These are phyloP conservation scores for Sebastes itinus DNA, from an alignment of 2,797 vertebrate genomes.

Conservation along the genomic window DNA sequence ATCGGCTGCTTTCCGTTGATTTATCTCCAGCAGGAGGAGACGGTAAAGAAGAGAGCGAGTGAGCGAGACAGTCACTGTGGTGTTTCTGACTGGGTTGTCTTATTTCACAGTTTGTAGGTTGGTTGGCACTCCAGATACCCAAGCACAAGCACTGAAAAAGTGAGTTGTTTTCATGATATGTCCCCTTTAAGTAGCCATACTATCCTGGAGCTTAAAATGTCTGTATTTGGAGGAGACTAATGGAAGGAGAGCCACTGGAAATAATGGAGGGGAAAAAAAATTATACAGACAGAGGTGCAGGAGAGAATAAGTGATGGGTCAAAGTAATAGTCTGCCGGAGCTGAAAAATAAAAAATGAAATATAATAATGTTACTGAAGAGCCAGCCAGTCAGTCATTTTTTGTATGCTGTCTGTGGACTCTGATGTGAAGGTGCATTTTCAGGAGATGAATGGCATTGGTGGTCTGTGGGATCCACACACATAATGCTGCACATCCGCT, in stretches of 20 bases:
- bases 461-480: slow-evolving; percentile 12
- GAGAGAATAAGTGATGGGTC: slow-evolving; percentile 13
- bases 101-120: too few relatives aligned
- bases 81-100: too few relatives aligned
- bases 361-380: not conserved
- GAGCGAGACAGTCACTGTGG: too few relatives aligned
- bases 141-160: too few relatives aligned
- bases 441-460: not conserved
- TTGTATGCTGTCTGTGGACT: not conserved
- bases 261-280: not conserved
- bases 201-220: not conserved
- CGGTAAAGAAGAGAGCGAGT: too few relatives aligned
- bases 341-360: slow-evolving; percentile 1
- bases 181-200: not conserved
- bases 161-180: too few relatives aligned
- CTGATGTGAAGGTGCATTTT: slow-evolving; percentile 3
- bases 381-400: not conserved
- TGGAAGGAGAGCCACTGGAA: not conserved
- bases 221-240: not conserved
- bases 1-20: accelerated
- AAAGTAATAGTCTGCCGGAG: not conserved
- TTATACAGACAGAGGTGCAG: not conserved
- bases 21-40: too few relatives aligned
- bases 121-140: too few relatives aligned
- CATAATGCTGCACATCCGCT: not conserved